Evolutionary conservation across 2,888 invertebrate genomes (phyloP), one percentile per base, ranked within the genome.

Genomic region (Lumbricus terrestris): DNA sequence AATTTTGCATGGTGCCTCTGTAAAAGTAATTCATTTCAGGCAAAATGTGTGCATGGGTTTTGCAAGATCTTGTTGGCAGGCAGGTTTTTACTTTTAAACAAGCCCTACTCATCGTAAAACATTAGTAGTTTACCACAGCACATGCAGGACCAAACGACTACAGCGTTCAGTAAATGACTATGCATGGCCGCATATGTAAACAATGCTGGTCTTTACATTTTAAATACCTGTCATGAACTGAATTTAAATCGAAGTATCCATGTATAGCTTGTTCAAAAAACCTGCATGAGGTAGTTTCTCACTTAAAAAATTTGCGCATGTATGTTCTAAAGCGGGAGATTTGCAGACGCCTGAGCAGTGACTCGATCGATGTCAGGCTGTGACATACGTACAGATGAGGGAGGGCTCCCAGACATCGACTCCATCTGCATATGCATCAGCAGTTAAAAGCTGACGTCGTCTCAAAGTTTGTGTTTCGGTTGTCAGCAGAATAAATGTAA

Each of bases 361-460:
- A 29, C 6, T 69, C 69, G 69, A 69, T 69, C 69, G 69, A 69
- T 69, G 69, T 69, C 69, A 69, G 69, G 69, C 69, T 69, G 69
- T 69, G 69, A 69, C 69, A 69, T 69, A 85, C 47, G n/a, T 37
- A 89, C 89, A 42, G 89, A 47, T 34, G 47, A 89, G 37, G 89
- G 47, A 47, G 89, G 89, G 37, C 89, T 89, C 34, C 54, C 89
- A 69, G 89, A 89, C 42, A 89, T 42, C 69, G 89, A 89, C 89
- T 89, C 89, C 89, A 89, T 89, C 47, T 35, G 85, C 85, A 85
- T 85, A 85, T 85, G 85, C 85, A 85, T 85, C 85, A 85, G 85
- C 85, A 85, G 35, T 16, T 85, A 34, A 37, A 35, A 34, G 85
- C 85, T 37, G 85, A 85, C 85, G 85, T 35, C 85, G n/a, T 6